These are phyloP conservation scores for Mantis religiosa DNA, from an alignment of 2,888 invertebrate genomes.

Conservation along the genomic window DNA sequence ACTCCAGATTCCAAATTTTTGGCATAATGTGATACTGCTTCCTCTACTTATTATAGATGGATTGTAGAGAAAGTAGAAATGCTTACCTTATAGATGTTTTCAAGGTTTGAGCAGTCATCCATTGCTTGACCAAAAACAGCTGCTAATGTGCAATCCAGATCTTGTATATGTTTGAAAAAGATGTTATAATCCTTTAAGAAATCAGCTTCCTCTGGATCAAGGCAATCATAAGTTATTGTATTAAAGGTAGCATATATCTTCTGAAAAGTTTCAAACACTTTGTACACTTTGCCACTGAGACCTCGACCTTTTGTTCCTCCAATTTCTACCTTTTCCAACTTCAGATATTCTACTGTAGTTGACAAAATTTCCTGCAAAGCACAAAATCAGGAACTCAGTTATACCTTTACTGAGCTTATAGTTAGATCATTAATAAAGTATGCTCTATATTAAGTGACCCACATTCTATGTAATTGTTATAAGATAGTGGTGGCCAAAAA, in stretches of 20 bases:
- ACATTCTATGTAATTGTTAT: no score
- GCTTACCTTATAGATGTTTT: constrained; percentile 57
- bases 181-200: constrained; percentile 62
- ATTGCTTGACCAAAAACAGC: constrained; percentile 76
- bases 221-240: constrained; percentile 65
- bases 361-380: constrained; percentile 59
- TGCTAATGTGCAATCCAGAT: constrained; percentile 73
- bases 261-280: constrained; percentile 39
- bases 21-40: no score
- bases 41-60: no score
- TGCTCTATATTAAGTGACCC: no score
- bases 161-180: constrained; percentile 60
- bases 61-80: constrained; percentile 6
- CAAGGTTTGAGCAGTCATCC: constrained; percentile 70
- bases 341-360: constrained; percentile 74
- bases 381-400: neutral
- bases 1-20: no score
- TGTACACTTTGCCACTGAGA: constrained; percentile 50
- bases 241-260: constrained; percentile 45
- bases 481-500: no score
- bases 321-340: constrained; percentile 81
- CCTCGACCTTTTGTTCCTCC: constrained; percentile 64
- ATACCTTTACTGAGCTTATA: neutral
- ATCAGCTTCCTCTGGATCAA: constrained; percentile 61
- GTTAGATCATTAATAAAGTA: no score